Conservation (phyloP, 2,797 vertebrate genomes). For the Liasis olivaceus region DNA sequence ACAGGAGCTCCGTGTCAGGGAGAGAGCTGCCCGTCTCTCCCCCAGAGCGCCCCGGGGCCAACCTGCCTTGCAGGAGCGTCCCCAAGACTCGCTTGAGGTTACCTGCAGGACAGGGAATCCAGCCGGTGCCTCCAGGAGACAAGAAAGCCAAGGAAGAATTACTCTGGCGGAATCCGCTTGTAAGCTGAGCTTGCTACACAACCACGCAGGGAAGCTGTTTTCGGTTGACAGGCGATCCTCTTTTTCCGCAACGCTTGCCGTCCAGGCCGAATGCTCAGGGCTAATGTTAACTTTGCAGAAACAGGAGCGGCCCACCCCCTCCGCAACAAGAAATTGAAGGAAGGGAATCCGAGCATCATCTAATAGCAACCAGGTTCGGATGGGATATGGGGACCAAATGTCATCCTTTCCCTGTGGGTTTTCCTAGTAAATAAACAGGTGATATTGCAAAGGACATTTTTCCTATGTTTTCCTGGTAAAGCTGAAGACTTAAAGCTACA, state of each 20-base stretch:
- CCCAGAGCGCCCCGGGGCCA: no score
- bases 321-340: no score
- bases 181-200: neutral
- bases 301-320: neutral
- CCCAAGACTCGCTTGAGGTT: slow-evolving; percentile 22
- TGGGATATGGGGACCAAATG: no score
- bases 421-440: no score
- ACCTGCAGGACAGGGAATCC: neutral
- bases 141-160: neutral
- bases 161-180: neutral
- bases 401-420: no score
- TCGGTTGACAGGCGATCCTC: neutral
- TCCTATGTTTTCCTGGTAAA: no score
- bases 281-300: neutral
- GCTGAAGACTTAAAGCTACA: no score
- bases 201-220: neutral
- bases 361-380: no score
- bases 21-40: neutral
- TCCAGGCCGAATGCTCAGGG: neutral
- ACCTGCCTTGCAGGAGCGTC: neutral
- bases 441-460: no score
- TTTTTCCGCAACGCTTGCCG: neutral
- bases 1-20: accelerated
- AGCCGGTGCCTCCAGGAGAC: neutral
- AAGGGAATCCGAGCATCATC: no score